Conservation (phyloP, 2,888 invertebrate genomes). For the Ernsta delagoae region DNA sequence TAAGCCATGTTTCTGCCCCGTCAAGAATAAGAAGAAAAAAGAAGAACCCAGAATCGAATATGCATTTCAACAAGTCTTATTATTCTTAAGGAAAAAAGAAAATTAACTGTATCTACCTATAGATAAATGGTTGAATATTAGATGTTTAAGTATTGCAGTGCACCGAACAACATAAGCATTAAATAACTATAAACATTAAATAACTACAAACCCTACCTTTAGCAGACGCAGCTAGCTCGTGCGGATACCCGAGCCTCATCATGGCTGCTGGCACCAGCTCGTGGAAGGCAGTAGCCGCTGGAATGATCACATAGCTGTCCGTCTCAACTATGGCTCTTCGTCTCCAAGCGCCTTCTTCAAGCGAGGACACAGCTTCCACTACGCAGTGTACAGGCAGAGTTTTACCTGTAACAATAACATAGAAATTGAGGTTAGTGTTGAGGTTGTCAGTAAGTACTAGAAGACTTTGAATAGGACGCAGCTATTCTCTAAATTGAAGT, state of each 20-base stretch:
- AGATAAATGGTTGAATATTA: no score
- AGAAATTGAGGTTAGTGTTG: background rate
- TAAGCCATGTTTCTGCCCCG: no score
- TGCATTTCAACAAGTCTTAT: no score
- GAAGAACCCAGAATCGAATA: no score
- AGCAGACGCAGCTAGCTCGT: slow-evolving; percentile 92
- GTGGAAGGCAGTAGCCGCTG: slow-evolving; percentile 94
- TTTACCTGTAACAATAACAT: slow-evolving; percentile 58
- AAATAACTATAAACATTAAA: no score
- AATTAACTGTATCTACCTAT: no score
- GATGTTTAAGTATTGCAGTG: no score
- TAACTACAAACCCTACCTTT: slow-evolving; percentile 82
- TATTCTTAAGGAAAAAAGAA: no score
- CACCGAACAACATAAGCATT: no score
- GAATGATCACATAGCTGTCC: slow-evolving; percentile 98
- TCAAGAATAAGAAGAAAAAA: no score
- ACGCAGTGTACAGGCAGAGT: slow-evolving; percentile 98
- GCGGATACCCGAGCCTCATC: slow-evolving; percentile 95
- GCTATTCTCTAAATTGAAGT: no score
- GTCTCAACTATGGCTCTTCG: slow-evolving; percentile 92
- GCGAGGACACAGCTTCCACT: slow-evolving; percentile 93
- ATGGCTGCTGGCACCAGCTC: slow-evolving; percentile 97
- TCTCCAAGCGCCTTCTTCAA: slow-evolving; percentile 87
- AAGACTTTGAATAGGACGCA: no score
- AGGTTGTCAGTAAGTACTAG: background rate